Conservation (phyloP, 2,113 vertebrate genomes). For the Zosterops hypoxanthus region DNA sequence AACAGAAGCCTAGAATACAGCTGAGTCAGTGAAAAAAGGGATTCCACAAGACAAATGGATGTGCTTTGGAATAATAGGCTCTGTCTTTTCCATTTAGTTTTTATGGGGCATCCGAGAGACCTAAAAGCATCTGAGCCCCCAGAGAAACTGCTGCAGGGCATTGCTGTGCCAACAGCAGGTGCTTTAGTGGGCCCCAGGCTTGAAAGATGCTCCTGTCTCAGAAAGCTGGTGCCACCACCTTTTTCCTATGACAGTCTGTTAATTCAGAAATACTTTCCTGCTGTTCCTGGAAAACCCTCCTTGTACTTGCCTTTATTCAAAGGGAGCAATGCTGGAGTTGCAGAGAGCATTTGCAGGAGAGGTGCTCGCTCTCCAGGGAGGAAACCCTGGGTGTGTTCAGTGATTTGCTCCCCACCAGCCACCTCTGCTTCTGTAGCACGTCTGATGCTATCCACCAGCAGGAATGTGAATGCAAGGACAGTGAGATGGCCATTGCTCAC, state of each 20-base stretch:
- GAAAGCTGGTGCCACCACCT: neutral
- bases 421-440: fast-evolving
- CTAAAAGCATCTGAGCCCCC: neutral
- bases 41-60: neutral
- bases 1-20: neutral
- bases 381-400: neutral
- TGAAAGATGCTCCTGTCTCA: neutral
- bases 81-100: neutral
- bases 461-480: neutral
- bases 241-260: fast-evolving
- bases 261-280: neutral
- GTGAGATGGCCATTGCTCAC: neutral
- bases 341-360: neutral
- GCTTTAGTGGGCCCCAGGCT: neutral
- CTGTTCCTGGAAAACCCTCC: neutral
- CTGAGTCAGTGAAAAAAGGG: neutral
- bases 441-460: neutral
- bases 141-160: neutral
- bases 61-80: neutral
- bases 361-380: fast-evolving
- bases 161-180: neutral
- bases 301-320: neutral
- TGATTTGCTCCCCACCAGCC: neutral
- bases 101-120: neutral
- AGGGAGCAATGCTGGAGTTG: neutral